phyloP scores from a whole-genome alignment of 2,888 invertebrate species.

The Cantharis flavilabris region DNA sequence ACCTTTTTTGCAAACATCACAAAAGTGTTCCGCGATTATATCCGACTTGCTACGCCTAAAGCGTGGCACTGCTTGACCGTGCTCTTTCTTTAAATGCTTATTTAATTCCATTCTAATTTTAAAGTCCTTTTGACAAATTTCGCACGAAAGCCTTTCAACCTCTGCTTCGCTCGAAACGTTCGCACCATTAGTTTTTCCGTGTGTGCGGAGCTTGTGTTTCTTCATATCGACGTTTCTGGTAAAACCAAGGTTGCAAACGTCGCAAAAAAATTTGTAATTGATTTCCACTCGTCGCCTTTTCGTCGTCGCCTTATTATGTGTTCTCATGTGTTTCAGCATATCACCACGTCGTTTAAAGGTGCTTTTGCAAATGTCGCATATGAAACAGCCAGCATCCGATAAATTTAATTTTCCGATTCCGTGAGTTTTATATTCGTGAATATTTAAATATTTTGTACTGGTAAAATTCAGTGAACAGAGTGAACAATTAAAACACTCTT shows the following conservation, averaged over 20 bases:
- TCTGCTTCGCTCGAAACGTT: not conserved
- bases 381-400: not conserved
- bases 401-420: not conserved
- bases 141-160: conserved; percentile 27
- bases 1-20: conserved; percentile 46
- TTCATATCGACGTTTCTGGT: conserved; percentile 29
- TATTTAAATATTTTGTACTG: not conserved
- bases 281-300: conserved; percentile 28
- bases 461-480: not conserved
- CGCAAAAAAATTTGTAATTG: conserved; percentile 30
- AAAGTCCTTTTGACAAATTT: conserved; percentile 37
- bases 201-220: not conserved
- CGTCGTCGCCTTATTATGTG: conserved; percentile 1
- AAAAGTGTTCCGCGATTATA: conserved; percentile 43
- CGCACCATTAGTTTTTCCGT: not conserved
- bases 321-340: conserved; percentile 18
- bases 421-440: conserved; percentile 4
- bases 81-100: conserved; percentile 37
- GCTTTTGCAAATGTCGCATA: conserved; percentile 18
- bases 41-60: conserved; percentile 44
- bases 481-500: not conserved
- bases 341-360: conserved; percentile 9
- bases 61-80: conserved; percentile 26
- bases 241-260: conserved; percentile 32
- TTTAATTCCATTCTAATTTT: conserved; percentile 35